These are phyloP conservation scores for Sandelia bainsii DNA, from an alignment of 2,797 vertebrate genomes.

Conservation along the genomic window DNA sequence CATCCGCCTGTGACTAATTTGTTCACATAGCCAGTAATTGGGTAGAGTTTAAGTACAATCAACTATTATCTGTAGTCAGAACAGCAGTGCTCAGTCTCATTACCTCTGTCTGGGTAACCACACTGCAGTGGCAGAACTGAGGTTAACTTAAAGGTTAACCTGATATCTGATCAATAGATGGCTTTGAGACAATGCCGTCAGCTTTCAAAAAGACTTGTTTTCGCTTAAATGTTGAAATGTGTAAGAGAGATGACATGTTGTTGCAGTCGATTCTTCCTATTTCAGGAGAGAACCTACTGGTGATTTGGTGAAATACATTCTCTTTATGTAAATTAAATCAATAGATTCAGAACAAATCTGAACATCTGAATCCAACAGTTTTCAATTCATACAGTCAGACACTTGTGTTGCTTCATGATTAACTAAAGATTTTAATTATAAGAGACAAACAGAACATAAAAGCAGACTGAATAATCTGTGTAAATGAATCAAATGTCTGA, in stretches of 20 bases:
- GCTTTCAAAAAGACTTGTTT: neutral
- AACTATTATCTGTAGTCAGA: conserved; percentile 25
- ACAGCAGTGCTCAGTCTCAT: conserved; percentile 22
- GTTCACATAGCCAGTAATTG: conserved; percentile 48
- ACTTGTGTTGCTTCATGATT: conserved; percentile 1
- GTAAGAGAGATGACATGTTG: conserved; percentile 1
- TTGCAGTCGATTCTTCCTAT: conserved; percentile 3
- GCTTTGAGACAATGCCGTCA: conserved; percentile 24
- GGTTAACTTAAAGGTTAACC: conserved; percentile 32
- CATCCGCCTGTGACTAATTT: conserved; percentile 52
- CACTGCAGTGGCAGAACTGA: neutral
- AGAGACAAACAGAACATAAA: neutral
- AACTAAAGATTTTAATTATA: conserved; percentile 8
- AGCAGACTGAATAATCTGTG: neutral
- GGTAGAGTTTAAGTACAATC: conserved; percentile 51
- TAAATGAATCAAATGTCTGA: conserved; percentile 6
- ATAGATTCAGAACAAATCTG: neutral
- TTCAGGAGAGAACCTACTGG: neutral
- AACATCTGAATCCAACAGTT: conserved; percentile 2
- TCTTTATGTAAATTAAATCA: conserved; percentile 5
- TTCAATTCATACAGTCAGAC: conserved; percentile 9
- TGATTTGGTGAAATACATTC: neutral
- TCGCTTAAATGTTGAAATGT: conserved; percentile 22
- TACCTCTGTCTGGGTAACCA: neutral
- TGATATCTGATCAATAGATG: conserved; percentile 46